A percentile compares a stretch with the other conserved stretches of the same genome.
Conservation (phyloP, 2,888 invertebrate species). For the Aphodius sticticus region DNA sequence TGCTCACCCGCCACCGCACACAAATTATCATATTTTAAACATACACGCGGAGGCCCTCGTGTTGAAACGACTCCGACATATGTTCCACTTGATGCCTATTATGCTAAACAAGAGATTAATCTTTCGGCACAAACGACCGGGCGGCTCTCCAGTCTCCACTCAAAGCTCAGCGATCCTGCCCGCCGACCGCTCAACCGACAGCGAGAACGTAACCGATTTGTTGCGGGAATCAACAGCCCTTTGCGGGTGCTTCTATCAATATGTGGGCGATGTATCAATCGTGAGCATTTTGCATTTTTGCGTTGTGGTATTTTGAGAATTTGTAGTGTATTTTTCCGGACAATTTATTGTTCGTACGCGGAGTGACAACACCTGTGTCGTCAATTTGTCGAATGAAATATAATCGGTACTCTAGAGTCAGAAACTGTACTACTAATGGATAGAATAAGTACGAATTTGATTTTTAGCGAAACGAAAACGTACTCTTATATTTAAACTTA, state of each 20-base stretch:
- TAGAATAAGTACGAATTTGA: no score
- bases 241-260: background rate
- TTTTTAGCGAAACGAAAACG: no score
- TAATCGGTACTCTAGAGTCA: no score
- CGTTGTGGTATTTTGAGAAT: background rate
- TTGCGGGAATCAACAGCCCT: background rate
- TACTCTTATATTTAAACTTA: no score
- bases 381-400: no score
- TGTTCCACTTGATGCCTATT: slow-evolving; percentile 32
- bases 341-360: no score
- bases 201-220: background rate
- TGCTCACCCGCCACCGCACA: background rate
- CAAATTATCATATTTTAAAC: slow-evolving; percentile 26
- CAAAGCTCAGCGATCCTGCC: background rate
- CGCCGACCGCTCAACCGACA: background rate
- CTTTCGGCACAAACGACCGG: slow-evolving; percentile 18
- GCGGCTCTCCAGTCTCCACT: background rate
- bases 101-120: slow-evolving; percentile 37
- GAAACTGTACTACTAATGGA: no score
- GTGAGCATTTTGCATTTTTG: background rate
- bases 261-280: background rate
- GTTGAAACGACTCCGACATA: slow-evolving; percentile 31
- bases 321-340: background rate
- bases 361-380: no score
- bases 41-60: slow-evolving; percentile 14